Base-by-base conservation (phyloP, 1,140 invertebrate species). In the Goniozus legneri region DNA sequence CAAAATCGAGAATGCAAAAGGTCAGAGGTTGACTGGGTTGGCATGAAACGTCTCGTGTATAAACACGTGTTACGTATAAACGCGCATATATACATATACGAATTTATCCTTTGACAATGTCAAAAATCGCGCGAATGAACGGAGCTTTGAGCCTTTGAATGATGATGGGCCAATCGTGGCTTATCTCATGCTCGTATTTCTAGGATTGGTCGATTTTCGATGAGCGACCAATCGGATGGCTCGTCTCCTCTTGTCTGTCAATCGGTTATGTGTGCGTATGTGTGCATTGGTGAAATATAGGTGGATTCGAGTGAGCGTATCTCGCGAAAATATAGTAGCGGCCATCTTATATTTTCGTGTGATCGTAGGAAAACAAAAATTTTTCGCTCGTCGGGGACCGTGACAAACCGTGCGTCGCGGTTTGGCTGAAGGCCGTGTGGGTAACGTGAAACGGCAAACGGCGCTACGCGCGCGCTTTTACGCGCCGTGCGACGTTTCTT, bases 261-360 rank as follows among this genome's bases (percentile, higher is more conserved):
- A 59, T 58, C 60, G n/a, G n/a, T 34, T 51, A 38, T 41, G 58
- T 56, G 62, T 58, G 47, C 52, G 54, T 50, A 18, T 24, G 21
- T 35, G 38, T 46, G 21, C 43, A 38, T 41, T 18, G 43, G 34
- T 41, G 24, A n/a, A n/a, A n/a, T 54, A 43, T 50, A 47, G 46
- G 33, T 51, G 50, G 49, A 53, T 64, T 56, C 63, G 64, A 55
- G 55, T 62, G 57, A 45, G 54, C 50, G 61, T 46, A 60, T 58
- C 24, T n/a, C 59, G 66, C 49, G 65, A n/a, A 63, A 65, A 72
- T 71, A 71, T 71, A 69, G 65, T 60, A 71, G 71, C 70, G 72
- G 73, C 74, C 74, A 76, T 76, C 74, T 76, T 76, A 75, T 76
- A 75, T 75, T 76, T 75, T 75, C 71, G n/a, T n/a, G n/a, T n/a